phyloP scores from a whole-genome alignment of 2,113 vertebrate species.

The Eulemur macaco region DNA sequence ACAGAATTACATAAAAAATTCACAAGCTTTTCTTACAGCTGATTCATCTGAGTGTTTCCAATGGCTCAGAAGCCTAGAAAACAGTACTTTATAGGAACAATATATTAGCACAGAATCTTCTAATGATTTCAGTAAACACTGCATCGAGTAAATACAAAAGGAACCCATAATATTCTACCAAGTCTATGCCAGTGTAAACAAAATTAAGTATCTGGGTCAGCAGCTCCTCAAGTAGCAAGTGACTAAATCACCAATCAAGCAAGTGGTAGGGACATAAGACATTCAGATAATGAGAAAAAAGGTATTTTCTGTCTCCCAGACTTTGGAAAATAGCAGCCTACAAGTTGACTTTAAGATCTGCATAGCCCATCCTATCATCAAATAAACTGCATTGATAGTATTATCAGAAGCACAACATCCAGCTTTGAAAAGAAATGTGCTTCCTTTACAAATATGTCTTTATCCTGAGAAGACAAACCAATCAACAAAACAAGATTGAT shows the following conservation, averaged over 20 bases:
- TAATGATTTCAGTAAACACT: conserved; percentile 84
- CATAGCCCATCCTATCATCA: not conserved
- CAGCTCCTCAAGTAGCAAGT: conserved; percentile 85
- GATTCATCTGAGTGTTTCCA: conserved; percentile 91
- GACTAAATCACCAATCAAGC: conserved; percentile 78
- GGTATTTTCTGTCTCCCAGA: not conserved
- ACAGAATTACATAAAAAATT: conserved; percentile 91
- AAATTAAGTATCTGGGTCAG: conserved; percentile 87
- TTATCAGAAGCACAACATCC: not conserved
- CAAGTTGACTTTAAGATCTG: not conserved
- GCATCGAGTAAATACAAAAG: conserved; percentile 50
- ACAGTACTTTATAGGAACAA: conserved; percentile 82
- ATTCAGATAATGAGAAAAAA: not conserved
- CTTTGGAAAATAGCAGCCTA: not conserved
- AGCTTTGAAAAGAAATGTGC: not conserved
- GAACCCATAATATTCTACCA: conserved; percentile 86
- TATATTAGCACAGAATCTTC: conserved; percentile 91
- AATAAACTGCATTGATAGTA: not conserved
- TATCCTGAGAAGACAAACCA: not conserved
- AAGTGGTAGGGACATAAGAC: not conserved
- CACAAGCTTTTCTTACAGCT: conserved; percentile 92
- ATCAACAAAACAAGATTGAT: not conserved
- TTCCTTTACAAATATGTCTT: not conserved
- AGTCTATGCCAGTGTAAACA: conserved; percentile 88
- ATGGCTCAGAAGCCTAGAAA: conserved; percentile 89